Evolutionary conservation across 1,140 invertebrate genomes (phyloP).

Genomic region (Bilobella aurantiaca): DNA sequence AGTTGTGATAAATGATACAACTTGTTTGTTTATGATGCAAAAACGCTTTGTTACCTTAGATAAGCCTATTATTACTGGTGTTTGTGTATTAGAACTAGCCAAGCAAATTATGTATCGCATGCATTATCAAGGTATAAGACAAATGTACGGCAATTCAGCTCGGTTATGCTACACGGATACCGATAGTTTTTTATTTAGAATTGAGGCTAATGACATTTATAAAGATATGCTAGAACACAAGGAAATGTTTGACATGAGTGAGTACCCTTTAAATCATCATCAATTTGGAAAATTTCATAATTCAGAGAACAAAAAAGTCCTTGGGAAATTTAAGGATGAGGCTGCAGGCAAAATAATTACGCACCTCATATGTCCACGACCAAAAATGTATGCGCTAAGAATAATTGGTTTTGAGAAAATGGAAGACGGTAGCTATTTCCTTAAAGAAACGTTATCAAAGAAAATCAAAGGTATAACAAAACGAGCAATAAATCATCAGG

Average conservation of each 20-base stretch:
- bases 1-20: slow-evolving; percentile 38
- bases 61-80: slow-evolving; percentile 42
- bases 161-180: slow-evolving; percentile 40
- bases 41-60: slow-evolving; percentile 37
- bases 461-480: not conserved
- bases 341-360: not conserved
- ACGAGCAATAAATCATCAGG: not conserved
- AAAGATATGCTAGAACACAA: not conserved
- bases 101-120: slow-evolving; percentile 40
- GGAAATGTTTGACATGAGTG: slow-evolving; percentile 9
- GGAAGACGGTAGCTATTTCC: not conserved
- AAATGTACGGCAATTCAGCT: slow-evolving; percentile 27
- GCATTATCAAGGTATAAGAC: slow-evolving; percentile 32
- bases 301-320: slow-evolving; percentile 7
- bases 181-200: not conserved
- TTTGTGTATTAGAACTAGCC: slow-evolving; percentile 40
- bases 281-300: slow-evolving; percentile 2
- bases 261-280: not conserved
- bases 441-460: not conserved
- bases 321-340: slow-evolving; percentile 17
- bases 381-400: slow-evolving; percentile 9
- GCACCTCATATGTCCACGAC: not conserved
- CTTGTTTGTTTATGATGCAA: slow-evolving; percentile 38
- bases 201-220: slow-evolving; percentile 6
- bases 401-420: too few relatives aligned